phyloP scores from a whole-genome alignment of 2,888 invertebrate species.

The Halictus quadricinctus region DNA sequence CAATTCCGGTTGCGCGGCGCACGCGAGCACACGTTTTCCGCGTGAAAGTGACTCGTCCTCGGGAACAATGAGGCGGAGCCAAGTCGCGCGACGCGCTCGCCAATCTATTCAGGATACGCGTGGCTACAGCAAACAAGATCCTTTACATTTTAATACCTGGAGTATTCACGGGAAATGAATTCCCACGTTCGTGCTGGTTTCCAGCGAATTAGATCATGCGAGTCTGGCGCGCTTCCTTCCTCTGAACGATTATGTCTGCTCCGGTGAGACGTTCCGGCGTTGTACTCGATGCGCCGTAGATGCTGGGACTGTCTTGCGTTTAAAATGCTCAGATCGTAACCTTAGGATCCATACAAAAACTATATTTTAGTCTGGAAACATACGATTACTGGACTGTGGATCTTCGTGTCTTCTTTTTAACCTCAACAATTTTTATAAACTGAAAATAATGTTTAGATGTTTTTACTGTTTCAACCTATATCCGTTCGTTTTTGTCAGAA shows the following conservation, averaged over 20 bases:
- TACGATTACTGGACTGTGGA: too few species aligned
- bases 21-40: conserved; percentile 55
- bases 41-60: conserved; percentile 48
- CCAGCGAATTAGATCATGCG: conserved; percentile 16
- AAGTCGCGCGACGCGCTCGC: conserved; percentile 25
- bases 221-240: not conserved
- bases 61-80: conserved; percentile 23
- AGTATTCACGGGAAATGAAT: conserved; percentile 21
- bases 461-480: too few species aligned
- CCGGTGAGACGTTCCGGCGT: not conserved
- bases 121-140: conserved; percentile 26
- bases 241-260: not conserved
- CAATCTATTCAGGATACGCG: conserved; percentile 43
- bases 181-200: conserved; percentile 20
- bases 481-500: too few species aligned
- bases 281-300: not conserved
- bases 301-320: too few species aligned
- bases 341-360: too few species aligned
- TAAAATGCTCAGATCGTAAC: too few species aligned
- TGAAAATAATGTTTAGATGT: too few species aligned
- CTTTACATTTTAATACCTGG: conserved; percentile 41
- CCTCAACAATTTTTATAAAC: too few species aligned
- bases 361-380: too few species aligned
- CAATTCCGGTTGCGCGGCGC: conserved; percentile 52
- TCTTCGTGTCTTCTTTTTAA: too few species aligned